Evolutionary conservation across 2,888 invertebrate species (phyloP).

Genomic region (Melangyna quadrimaculata): DNA sequence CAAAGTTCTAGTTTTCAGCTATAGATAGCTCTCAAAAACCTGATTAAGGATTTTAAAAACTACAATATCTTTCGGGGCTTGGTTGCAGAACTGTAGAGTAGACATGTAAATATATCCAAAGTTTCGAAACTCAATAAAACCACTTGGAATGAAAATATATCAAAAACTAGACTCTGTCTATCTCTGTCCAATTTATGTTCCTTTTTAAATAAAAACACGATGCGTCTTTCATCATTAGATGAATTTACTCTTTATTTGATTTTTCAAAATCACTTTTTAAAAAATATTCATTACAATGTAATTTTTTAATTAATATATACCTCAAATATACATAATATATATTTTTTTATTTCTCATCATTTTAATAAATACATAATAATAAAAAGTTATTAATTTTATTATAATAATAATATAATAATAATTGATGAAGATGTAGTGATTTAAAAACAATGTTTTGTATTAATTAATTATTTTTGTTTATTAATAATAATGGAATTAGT

Average conservation of each 20-base stretch:
- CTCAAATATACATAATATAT: conserved; percentile 59
- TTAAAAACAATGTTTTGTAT: conserved; percentile 55
- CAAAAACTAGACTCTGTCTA: no score
- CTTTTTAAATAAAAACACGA: no score
- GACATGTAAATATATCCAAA: no score
- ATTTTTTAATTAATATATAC: conserved; percentile 62
- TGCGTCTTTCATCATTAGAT: conserved; percentile 67
- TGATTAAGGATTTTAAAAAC: no score
- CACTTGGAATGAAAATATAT: no score
- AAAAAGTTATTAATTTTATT: conserved; percentile 46
- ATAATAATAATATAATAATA: conserved; percentile 64
- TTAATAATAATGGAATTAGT: conserved; percentile 53
- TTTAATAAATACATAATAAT: conserved; percentile 49
- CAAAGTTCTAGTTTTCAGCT: no score
- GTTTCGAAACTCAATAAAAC: no score
- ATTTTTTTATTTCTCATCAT: conserved; percentile 35
- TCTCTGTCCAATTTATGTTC: no score
- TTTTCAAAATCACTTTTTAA: conserved; percentile 69
- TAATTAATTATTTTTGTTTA: conserved; percentile 13
- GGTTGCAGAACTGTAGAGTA: no score
- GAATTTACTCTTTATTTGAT: conserved; percentile 67
- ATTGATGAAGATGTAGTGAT: conserved; percentile 70
- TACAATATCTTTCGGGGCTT: no score
- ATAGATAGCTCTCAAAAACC: no score
- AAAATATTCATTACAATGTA: conserved; percentile 67